A percentile compares a stretch with the other conserved stretches of the same genome.
Evolutionary conservation across 2,888 invertebrate genomes (phyloP).

Genomic region (Siphonodentalium dalli): DNA sequence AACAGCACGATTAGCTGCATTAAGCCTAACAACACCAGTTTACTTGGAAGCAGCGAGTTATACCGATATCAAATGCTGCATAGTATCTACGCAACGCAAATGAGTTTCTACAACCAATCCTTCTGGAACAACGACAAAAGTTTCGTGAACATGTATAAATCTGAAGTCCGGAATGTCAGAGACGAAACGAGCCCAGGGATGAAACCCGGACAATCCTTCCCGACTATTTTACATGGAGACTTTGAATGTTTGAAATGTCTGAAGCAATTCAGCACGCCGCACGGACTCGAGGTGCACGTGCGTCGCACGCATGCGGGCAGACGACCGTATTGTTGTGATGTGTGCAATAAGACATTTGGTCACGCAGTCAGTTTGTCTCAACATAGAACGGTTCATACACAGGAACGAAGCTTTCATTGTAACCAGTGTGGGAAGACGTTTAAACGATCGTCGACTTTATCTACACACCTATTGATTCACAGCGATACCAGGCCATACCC

Average conservation of each 20-base stretch:
- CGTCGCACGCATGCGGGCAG: slow-evolving; percentile 88
- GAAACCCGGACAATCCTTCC: no score
- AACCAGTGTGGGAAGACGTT: slow-evolving; percentile 96
- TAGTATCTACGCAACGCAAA: no score
- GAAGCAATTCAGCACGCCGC: slow-evolving; percentile 97
- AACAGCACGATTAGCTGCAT: no score
- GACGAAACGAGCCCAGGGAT: no score
- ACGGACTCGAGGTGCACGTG: slow-evolving; percentile 96
- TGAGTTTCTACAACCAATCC: no score
- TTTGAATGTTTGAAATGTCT: slow-evolving; percentile 76
- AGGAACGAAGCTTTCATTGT: slow-evolving; percentile 73
- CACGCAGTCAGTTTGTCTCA: slow-evolving; percentile 92
- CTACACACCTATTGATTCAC: slow-evolving; percentile 95
- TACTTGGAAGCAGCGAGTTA: no score
- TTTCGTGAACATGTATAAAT: no score
- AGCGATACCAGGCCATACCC: slow-evolving; percentile 96
- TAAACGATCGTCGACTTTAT: slow-evolving; percentile 91
- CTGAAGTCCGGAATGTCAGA: no score
- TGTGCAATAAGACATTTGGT: slow-evolving; percentile 98
- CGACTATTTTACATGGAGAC: no score
- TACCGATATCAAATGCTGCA: no score
- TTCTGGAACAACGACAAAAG: no score
- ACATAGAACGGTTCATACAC: slow-evolving; percentile 77
- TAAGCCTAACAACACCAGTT: no score
- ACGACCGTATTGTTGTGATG: slow-evolving; percentile 76